phyloP scores from a whole-genome alignment of 2,797 vertebrate species.

The Myiotriccus ornatus region DNA sequence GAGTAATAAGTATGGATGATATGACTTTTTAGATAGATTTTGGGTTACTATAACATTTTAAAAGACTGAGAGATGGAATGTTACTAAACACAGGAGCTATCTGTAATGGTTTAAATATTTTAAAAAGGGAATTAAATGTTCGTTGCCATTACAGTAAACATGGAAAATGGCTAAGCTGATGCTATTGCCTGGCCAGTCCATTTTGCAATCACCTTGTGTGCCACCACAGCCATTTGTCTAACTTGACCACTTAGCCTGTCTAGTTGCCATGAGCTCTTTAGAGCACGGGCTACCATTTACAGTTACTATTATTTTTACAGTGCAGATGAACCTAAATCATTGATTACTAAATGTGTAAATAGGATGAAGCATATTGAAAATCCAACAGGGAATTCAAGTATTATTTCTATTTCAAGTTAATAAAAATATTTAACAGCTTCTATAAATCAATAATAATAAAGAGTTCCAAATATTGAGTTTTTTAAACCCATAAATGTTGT shows the following conservation, averaged over 20 bases:
- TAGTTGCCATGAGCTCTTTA: not conserved
- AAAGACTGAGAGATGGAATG: not conserved
- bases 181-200: not conserved
- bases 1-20: not conserved
- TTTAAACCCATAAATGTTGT: not conserved
- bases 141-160: not conserved
- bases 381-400: not conserved
- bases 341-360: not conserved
- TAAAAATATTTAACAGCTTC: not conserved
- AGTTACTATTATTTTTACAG: not conserved
- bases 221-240: not conserved
- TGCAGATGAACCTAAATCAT: not conserved
- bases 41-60: not conserved
- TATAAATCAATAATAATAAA: not conserved
- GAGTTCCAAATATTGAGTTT: not conserved
- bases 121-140: not conserved
- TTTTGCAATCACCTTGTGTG: not conserved
- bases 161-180: not conserved
- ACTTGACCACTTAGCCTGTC: no score
- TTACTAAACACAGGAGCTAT: not conserved
- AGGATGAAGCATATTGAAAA: not conserved
- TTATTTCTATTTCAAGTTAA: not conserved
- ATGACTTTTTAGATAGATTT: not conserved
- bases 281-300: not conserved
- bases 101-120: not conserved